Conservation (phyloP, 2,113 vertebrate species). For the Scatophagus argus region DNA sequence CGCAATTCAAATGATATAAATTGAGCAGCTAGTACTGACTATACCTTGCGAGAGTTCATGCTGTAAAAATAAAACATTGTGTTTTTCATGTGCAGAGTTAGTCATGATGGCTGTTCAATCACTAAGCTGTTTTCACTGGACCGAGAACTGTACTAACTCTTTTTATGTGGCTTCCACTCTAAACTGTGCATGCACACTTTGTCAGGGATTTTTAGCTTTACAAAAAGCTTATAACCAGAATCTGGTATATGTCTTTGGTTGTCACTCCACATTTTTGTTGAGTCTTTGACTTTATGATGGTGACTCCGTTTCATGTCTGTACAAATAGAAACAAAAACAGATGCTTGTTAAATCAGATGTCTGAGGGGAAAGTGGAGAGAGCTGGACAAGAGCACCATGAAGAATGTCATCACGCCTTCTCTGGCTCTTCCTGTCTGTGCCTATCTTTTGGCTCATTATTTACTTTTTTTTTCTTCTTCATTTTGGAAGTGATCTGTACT, state of each 20-base stretch:
- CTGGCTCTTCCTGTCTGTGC: neutral
- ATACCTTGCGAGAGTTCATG: neutral
- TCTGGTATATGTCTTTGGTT: neutral
- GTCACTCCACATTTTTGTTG: neutral
- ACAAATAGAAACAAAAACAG: neutral
- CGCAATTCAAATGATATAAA: neutral
- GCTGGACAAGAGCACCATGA: neutral
- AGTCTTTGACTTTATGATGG: too few species aligned
- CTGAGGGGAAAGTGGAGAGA: neutral
- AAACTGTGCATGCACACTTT: neutral
- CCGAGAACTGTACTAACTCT: neutral
- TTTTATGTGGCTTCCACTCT: neutral
- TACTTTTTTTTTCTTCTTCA: neutral
- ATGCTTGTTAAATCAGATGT: neutral
- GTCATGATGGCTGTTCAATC: neutral
- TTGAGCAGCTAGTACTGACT: neutral
- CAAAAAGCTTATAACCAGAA: neutral
- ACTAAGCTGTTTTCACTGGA: neutral
- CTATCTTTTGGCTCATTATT: neutral
- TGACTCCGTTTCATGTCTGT: neutral
- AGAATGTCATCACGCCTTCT: neutral
- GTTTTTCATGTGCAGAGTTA: neutral
- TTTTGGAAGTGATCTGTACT: conserved; percentile 12
- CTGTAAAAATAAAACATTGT: neutral
- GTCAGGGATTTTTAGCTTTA: neutral